Base-by-base conservation (phyloP, 2,113 vertebrate genomes). In the Onychostoma macrolepis region DNA sequence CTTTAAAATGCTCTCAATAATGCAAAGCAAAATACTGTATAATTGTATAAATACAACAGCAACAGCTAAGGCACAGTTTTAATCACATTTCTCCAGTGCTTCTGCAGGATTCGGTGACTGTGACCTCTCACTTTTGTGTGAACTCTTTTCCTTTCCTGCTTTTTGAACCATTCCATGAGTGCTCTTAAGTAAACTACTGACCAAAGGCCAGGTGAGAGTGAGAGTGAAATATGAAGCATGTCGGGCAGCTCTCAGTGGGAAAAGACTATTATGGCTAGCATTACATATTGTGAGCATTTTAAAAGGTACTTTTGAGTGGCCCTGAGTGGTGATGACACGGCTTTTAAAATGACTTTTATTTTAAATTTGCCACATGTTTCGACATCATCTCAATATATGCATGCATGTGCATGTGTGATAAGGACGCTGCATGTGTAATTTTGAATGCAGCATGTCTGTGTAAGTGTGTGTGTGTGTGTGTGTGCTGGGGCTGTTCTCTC, bases 391-490 rank as follows among this genome's bases (percentile, higher is more conserved):
- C 9, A 26, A n/a, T 21, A 53, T 33, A 10, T 33, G 48, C 9
- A 33, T 36, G 41, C 24, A 15, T 48, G 74, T 28, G 28, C 28
- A 79, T 58, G 19, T 74, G 71, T 79, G 2, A 58, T 13, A 58
- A 36, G 56, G 8, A 79, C 7, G 4, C 28, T 58, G 33, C 19
- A 38, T 71, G 33, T 41, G 13, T 71, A 38, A 24, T 85, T 56
- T 56, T 84, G 50, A 56, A 15, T 74, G 8, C 7, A n/a, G n/a
- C 26, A 13, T 61, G 9, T 30, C 6, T 77, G 5, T 85, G 36
- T 67, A 2, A 4, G 56, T 85, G 83, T 75, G 50, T 74, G 69
- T 78, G 48, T 77, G 83, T 77, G 53, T 36, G 36, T 45, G 53
- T 33, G 13, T 36, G 58, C 12, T 41, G 30, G 80, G 38, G 61